phyloP scores from a whole-genome alignment of 2,888 invertebrate genomes.

The Minunthozetes semirufus region DNA sequence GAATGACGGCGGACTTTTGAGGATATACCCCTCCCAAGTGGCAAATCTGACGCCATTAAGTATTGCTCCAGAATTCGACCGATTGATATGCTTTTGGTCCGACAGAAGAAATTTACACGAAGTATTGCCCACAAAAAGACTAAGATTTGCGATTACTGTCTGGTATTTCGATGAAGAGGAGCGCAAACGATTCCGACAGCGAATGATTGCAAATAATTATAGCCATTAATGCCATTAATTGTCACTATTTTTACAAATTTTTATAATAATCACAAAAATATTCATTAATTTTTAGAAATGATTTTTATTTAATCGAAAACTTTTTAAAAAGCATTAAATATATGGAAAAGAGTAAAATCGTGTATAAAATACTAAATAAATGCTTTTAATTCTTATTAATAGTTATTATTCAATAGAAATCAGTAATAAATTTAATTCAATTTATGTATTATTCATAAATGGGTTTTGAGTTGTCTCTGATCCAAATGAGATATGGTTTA shows the following conservation, averaged over 20 bases:
- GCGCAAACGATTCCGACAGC: slow-evolving; percentile 11
- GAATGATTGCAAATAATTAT: neutral
- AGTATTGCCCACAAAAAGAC: slow-evolving; percentile 82
- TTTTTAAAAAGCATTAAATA: too few species aligned
- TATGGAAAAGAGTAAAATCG: too few species aligned
- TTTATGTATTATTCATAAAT: neutral
- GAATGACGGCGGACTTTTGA: slow-evolving; percentile 70
- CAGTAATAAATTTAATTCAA: neutral
- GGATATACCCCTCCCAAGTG: slow-evolving; percentile 84
- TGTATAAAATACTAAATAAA: neutral
- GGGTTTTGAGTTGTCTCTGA: slow-evolving; percentile 32
- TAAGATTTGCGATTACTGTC: slow-evolving; percentile 83
- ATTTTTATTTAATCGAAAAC: too few species aligned
- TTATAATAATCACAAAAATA: too few species aligned
- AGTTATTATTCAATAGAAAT: neutral
- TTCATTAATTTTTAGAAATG: too few species aligned
- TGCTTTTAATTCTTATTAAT: neutral
- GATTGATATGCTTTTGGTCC: slow-evolving; percentile 95
- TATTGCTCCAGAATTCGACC: slow-evolving; percentile 85
- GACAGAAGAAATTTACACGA: slow-evolving; percentile 94
- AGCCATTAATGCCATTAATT: neutral
- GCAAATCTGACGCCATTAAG: slow-evolving; percentile 68
- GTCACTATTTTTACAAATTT: too few species aligned
- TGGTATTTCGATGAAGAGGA: slow-evolving; percentile 86
- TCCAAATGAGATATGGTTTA: slow-evolving; percentile 30